Conservation (phyloP, 2,888 invertebrate species). For the Cheilosia pagana region DNA sequence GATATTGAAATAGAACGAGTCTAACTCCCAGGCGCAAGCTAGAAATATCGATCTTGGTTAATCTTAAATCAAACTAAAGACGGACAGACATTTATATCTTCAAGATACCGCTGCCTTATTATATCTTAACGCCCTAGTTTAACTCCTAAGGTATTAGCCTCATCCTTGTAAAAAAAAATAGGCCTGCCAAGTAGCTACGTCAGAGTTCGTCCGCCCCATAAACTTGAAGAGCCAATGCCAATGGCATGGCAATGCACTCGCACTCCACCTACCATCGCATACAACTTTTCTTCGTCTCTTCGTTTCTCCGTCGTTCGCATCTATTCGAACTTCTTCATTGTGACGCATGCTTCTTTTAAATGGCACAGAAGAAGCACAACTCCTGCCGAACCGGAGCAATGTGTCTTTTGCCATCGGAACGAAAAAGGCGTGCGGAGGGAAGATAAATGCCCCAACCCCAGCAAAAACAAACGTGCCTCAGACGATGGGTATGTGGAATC, state of each 20-base stretch:
- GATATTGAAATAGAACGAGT: no score
- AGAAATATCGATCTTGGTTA: no score
- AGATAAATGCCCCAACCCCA: slow-evolving; percentile 22
- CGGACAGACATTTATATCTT: no score
- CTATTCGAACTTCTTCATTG: slow-evolving; percentile 27
- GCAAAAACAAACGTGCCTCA: slow-evolving; percentile 25
- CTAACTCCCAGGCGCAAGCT: no score
- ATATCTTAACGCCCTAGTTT: no score
- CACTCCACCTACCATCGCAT: slow-evolving; percentile 27
- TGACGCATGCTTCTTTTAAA: slow-evolving; percentile 57
- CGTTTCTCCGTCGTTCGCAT: slow-evolving; percentile 21
- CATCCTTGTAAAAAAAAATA: background rate
- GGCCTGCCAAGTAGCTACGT: background rate
- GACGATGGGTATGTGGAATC: slow-evolving; percentile 42
- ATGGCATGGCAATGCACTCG: slow-evolving; percentile 55
- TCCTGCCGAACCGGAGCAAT: slow-evolving; percentile 33
- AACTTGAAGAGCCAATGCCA: slow-evolving; percentile 46
- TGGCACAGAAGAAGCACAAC: slow-evolving; percentile 46
- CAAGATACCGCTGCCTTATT: no score
- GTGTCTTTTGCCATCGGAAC: slow-evolving; percentile 7
- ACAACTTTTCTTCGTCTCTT: slow-evolving; percentile 32
- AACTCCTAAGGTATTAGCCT: no score
- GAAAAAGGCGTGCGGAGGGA: background rate
- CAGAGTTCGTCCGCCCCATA: background rate
- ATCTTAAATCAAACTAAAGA: no score